phyloP scores from a whole-genome alignment of 2,113 vertebrate genomes.

The Tetrao urogallus region DNA sequence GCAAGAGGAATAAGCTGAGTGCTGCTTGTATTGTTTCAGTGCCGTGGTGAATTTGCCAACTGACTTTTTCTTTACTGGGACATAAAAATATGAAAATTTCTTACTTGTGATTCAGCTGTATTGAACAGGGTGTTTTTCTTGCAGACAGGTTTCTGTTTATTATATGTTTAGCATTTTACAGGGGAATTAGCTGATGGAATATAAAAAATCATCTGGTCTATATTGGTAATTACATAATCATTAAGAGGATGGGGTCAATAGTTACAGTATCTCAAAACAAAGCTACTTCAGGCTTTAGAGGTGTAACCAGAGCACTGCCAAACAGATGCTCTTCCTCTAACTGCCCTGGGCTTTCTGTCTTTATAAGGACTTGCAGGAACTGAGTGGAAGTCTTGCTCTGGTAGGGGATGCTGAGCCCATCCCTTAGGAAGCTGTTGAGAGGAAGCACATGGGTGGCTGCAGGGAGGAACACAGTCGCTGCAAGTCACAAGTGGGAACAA shows the following conservation, averaged over 20 bases:
- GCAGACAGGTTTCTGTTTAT: neutral
- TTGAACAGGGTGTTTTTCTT: neutral
- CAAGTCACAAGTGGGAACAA: neutral
- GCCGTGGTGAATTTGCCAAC: neutral
- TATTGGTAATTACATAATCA: neutral
- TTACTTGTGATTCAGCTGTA: neutral
- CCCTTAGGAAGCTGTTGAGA: slow-evolving; percentile 43
- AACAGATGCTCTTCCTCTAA: slow-evolving; percentile 30
- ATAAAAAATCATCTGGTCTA: neutral
- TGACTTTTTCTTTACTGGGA: neutral
- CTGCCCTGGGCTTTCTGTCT: slow-evolving; percentile 30
- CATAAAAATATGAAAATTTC: neutral
- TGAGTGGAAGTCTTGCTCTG: neutral
- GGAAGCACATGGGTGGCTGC: slow-evolving; percentile 6
- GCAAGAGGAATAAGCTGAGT: neutral
- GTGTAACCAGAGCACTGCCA: neutral
- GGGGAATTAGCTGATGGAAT: neutral
- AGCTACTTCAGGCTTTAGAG: neutral
- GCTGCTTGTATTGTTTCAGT: neutral
- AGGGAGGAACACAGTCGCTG: neutral
- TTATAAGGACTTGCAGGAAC: slow-evolving; percentile 53
- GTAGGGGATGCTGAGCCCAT: neutral
- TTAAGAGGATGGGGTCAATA: neutral
- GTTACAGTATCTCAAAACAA: neutral
- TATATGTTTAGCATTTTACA: neutral